phyloP scores from a whole-genome alignment of 53 echinoderm and acorn worm genomes.

The Antedon mediterranea region DNA sequence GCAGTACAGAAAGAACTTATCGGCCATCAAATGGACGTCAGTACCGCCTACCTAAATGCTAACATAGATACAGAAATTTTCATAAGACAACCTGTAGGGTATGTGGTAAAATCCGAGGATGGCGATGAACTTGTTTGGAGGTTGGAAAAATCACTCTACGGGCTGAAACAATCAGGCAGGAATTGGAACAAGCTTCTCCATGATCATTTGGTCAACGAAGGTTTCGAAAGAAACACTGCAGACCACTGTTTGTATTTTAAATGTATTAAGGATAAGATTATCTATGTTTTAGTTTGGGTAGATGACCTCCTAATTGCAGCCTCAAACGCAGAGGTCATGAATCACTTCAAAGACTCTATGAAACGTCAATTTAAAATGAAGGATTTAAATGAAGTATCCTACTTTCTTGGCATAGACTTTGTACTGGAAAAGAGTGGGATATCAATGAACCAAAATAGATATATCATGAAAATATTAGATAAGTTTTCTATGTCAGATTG shows the following conservation, averaged over 20 bases:
- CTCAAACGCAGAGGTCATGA: background rate
- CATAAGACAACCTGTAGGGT: constrained; percentile 27
- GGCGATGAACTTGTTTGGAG: constrained; percentile 19
- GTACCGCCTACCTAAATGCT: constrained; percentile 27
- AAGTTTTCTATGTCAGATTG: constrained; percentile 13
- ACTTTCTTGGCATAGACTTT: constrained; percentile 25
- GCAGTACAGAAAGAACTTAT: constrained; percentile 16
- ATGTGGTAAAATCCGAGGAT: constrained; percentile 6
- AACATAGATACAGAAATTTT: constrained; percentile 23
- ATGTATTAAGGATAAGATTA: background rate
- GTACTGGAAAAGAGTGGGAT: constrained; percentile 12
- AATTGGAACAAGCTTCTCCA: constrained; percentile 24
- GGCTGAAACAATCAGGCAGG: constrained; percentile 29
- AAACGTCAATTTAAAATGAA: constrained; percentile 21
- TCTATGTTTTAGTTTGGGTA: constrained; percentile 18
- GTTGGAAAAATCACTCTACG: constrained; percentile 27
- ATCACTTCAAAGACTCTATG: constrained; percentile 13
- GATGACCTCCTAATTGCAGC: constrained; percentile 30
- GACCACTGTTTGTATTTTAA: constrained; percentile 26
- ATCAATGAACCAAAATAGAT: constrained; percentile 6
- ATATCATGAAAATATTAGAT: background rate
- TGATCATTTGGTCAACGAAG: constrained; percentile 6
- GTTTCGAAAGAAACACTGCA: constrained; percentile 11
- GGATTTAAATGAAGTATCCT: constrained; percentile 11
- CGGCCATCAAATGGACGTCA: constrained; percentile 30